Evolutionary conservation across 2,113 vertebrate species (phyloP), one percentile per base, ranked within the genome.

Genomic region (Aplodontia rufa): DNA sequence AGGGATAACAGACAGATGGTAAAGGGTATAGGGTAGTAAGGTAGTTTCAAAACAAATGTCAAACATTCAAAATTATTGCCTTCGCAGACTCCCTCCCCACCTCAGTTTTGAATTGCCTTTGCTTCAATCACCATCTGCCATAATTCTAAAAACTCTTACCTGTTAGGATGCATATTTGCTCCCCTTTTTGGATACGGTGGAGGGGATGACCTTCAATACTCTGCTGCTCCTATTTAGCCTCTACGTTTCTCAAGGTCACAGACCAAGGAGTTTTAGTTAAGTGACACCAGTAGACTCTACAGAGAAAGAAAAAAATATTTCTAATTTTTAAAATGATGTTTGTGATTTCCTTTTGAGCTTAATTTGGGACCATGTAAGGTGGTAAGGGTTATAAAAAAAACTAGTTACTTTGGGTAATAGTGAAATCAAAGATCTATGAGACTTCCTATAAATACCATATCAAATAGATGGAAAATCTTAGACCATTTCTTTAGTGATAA

Each of bases 1-100:
- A 97, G 95, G 85, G 97, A 94, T 96, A 85, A 81, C 64, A 97
- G 97, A 98, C 98, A 98, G 98, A 98, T 98, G 98, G 98, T 95
- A 96, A 97, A 53, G 96, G 97, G 97, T 80, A 72, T 45, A 3
- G 80, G 95, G 95, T 89, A 96, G 96, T 85, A 98, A 96, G 95
- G 85, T 98, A 97, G 83, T 97, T 97, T 97, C 91, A 94, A 82
- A 97, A 49, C 20, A 68, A 91, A 88, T n/a, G 1, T 96, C 93
- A 97, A 62, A 90, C 90, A 95, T 53, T 5, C 94, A 95, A 51
- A 96, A 97, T 98, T 98, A 97, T 95, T 96, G 95, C 95, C 89
- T 96, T 97, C 24, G 24, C 47, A 4, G 84, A 75, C 42, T 84
- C 92, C 90, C 84, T 74, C 51, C 79, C 30, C 80, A 3, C 55